These are phyloP conservation scores for Eira barbara DNA, from an alignment of 2,113 vertebrate species.

Conservation along the genomic window DNA sequence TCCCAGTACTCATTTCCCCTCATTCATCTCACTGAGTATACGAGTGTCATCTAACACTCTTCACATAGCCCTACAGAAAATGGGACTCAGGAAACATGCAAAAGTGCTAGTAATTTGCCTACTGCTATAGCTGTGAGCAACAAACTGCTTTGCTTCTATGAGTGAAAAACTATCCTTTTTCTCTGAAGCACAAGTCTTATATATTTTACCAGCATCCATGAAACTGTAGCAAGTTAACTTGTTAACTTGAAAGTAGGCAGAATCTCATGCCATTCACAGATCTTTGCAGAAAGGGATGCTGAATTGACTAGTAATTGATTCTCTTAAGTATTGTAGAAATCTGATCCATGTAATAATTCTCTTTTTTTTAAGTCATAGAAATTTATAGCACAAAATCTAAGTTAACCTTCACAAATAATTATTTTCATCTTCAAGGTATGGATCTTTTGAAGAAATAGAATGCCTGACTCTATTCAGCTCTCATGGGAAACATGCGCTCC, in stretches of 20 bases:
- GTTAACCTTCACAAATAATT: neutral
- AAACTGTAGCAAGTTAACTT: neutral
- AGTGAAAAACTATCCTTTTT: neutral
- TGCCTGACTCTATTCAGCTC: neutral
- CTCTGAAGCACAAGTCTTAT: neutral
- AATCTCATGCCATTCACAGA: neutral
- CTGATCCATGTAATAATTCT: neutral
- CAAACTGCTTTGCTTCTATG: neutral
- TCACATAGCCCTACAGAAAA: neutral
- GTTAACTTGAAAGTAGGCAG: neutral
- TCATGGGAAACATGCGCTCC: neutral
- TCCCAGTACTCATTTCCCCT: neutral
- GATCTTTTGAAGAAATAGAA: neutral
- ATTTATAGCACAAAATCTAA: neutral
- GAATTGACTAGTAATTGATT: neutral
- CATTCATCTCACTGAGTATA: neutral
- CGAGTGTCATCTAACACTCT: neutral
- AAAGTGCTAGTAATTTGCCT: neutral
- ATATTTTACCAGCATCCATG: neutral
- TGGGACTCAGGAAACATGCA: neutral
- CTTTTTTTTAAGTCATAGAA: neutral
- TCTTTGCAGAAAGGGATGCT: neutral
- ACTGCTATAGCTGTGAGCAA: neutral
- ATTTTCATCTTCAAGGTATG: neutral
- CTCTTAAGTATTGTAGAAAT: neutral